phyloP scores from a whole-genome alignment of 92 coral and sea anemone genomes.

The Siderastrea siderea region DNA sequence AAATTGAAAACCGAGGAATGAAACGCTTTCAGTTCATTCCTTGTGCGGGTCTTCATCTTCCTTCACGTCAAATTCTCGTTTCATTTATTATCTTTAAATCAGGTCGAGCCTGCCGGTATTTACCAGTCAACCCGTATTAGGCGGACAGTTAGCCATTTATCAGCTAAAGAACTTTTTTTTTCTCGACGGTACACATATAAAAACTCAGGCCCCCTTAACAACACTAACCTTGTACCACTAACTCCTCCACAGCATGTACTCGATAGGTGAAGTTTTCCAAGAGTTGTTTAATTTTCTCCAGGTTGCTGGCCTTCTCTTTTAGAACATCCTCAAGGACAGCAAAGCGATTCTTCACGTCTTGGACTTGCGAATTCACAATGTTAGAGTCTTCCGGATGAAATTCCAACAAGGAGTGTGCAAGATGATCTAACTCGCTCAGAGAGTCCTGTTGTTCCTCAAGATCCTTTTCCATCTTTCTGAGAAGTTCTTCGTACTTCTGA shows the following conservation, averaged over 20 bases:
- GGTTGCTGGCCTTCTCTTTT: slow-evolving; percentile 80
- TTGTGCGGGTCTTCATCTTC: too few species aligned
- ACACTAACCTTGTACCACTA: slow-evolving; percentile 76
- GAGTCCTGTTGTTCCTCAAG: slow-evolving; percentile 62
- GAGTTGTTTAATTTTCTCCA: slow-evolving; percentile 85
- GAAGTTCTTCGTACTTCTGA: slow-evolving; percentile 74
- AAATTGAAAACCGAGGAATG: too few species aligned
- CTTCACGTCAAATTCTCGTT: too few species aligned
- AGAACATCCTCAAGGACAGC: slow-evolving; percentile 74
- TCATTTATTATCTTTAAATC: too few species aligned
- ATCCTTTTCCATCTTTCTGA: slow-evolving; percentile 78
- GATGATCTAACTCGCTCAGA: slow-evolving; percentile 70
- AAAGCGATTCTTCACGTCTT: slow-evolving; percentile 78
- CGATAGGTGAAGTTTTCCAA: slow-evolving; percentile 77
- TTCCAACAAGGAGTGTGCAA: slow-evolving; percentile 78
- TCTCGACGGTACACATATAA: too few species aligned
- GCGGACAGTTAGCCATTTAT: too few species aligned
- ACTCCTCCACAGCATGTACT: slow-evolving; percentile 78
- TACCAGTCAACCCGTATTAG: too few species aligned
- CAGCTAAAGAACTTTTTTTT: too few species aligned
- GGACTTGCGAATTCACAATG: slow-evolving; percentile 72
- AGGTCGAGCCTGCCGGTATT: too few species aligned
- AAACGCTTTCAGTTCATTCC: too few species aligned
- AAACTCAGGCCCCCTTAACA: too few species aligned
- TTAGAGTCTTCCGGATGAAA: slow-evolving; percentile 80